Evolutionary conservation across 2,113 vertebrate genomes (phyloP).

Genomic region (Sclerurus mexicanus): DNA sequence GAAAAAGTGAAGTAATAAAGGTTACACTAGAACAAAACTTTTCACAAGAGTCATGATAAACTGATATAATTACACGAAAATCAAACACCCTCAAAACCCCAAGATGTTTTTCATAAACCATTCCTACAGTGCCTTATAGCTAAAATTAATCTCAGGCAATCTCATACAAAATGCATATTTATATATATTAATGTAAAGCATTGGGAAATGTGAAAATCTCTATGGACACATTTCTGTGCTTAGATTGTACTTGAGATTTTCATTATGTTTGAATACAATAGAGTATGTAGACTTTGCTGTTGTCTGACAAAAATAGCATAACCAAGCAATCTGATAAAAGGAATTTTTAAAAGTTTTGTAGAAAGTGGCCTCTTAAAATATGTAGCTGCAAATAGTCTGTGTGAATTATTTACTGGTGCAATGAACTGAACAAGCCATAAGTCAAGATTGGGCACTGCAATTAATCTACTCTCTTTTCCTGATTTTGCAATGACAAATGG

Average conservation of each 20-base stretch:
- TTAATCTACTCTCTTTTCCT: neutral
- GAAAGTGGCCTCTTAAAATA: neutral
- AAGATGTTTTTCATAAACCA: neutral
- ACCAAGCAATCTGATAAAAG: neutral
- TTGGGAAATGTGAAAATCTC: neutral
- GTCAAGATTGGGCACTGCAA: neutral
- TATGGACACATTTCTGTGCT: neutral
- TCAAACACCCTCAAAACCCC: neutral
- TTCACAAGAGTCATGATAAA: constrained; percentile 7
- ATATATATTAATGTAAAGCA: neutral
- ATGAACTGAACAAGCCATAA: neutral
- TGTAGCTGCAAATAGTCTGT: neutral
- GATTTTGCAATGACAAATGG: neutral
- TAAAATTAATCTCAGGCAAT: neutral
- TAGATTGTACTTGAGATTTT: neutral
- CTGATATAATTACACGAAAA: neutral
- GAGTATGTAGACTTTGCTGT: neutral
- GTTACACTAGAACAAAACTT: constrained; percentile 3
- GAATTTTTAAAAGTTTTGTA: neutral
- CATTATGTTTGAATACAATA: neutral
- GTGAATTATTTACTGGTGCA: neutral
- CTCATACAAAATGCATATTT: neutral
- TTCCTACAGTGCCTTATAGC: neutral
- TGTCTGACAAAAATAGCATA: neutral
- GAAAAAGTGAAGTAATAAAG: constrained; percentile 7